Percentiles rank a stretch among this genome's conserved stretches.
Conservation (phyloP, 2,888 invertebrate genomes). For the Amphipoea oculea region DNA sequence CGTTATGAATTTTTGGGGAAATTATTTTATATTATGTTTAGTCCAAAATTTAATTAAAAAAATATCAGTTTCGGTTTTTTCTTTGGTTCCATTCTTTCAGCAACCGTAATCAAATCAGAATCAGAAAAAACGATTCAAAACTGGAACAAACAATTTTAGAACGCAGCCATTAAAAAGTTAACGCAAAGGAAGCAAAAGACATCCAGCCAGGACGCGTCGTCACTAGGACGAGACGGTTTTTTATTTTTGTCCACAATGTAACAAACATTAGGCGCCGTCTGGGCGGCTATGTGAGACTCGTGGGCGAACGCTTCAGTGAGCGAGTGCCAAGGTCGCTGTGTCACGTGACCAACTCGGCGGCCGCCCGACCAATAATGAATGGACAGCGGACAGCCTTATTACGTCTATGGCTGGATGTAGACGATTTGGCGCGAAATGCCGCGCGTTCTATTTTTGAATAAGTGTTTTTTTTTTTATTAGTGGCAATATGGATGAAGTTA, state of each 20-base stretch:
- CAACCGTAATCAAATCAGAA: background rate
- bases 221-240: slow-evolving; percentile 56
- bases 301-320: slow-evolving; percentile 60
- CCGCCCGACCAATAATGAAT: slow-evolving; percentile 61
- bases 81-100: background rate
- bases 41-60: background rate
- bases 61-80: background rate
- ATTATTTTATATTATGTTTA: background rate
- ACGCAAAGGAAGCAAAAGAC: slow-evolving; percentile 36
- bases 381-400: slow-evolving; percentile 58
- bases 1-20: background rate
- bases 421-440: slow-evolving; percentile 61
- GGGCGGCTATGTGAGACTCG: slow-evolving; percentile 67
- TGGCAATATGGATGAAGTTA: background rate
- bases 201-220: slow-evolving; percentile 47
- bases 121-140: background rate
- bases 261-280: slow-evolving; percentile 71
- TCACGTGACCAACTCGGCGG: slow-evolving; percentile 58
- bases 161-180: slow-evolving; percentile 11
- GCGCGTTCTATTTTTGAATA: slow-evolving; percentile 47
- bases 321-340: slow-evolving; percentile 65
- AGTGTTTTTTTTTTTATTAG: slow-evolving; percentile 4
- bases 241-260: slow-evolving; percentile 59
- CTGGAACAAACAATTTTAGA: slow-evolving; percentile 12
- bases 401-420: slow-evolving; percentile 54